Conservation (phyloP, 2,113 vertebrate genomes). For the Tyrannus savana region DNA sequence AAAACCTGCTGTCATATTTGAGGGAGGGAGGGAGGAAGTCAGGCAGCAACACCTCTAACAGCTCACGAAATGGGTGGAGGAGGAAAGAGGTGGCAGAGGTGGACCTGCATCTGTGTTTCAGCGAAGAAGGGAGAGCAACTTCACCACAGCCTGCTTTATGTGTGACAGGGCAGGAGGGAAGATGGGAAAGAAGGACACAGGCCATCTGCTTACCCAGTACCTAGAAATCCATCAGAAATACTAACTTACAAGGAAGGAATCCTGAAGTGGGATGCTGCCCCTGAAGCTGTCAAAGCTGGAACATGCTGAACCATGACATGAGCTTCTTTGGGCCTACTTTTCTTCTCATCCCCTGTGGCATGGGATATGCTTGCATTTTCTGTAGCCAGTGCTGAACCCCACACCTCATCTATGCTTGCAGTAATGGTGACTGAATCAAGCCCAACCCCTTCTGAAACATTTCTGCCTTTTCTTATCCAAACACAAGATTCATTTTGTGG, state of each 20-base stretch:
- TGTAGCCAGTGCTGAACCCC: not conserved
- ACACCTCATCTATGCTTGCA: not conserved
- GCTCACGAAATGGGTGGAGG: not conserved
- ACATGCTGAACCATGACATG: not conserved
- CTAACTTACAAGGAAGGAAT: not conserved
- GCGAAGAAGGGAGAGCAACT: not conserved
- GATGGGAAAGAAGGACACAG: not conserved
- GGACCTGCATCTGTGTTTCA: not conserved
- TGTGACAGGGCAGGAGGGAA: not conserved
- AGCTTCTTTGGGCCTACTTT: not conserved
- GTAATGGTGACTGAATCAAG: not conserved
- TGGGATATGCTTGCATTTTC: not conserved
- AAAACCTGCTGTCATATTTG: not conserved
- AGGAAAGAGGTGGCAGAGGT: not conserved
- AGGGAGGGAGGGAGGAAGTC: not conserved
- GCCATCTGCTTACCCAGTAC: not conserved
- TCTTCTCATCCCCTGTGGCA: fast-evolving
- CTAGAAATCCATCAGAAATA: not conserved
- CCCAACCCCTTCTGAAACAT: not conserved
- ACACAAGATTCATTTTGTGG: not conserved
- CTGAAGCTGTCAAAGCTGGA: not conserved
- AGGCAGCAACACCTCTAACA: not conserved
- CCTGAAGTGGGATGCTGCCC: not conserved
- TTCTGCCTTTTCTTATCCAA: not conserved
- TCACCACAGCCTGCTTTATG: not conserved